A percentile compares a stretch with the other conserved stretches of the same genome.
phyloP scores from a whole-genome alignment of 2,113 vertebrate genomes.

The Solea senegalensis region DNA sequence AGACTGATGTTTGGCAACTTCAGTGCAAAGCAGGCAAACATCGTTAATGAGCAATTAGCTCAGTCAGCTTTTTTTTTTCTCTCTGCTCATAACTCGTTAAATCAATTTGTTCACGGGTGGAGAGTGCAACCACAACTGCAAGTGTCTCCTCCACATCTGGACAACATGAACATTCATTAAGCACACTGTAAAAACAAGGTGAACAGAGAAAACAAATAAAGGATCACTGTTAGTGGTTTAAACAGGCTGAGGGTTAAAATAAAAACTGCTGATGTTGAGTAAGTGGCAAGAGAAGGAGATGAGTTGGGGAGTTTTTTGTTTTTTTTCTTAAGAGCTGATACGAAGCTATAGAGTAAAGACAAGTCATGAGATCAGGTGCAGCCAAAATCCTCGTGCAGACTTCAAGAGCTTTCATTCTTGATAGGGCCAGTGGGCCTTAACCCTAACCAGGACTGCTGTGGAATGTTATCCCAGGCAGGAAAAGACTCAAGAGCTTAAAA shows the following conservation, averaged over 20 bases:
- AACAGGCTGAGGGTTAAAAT: neutral
- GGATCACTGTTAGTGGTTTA: neutral
- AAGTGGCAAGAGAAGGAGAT: neutral
- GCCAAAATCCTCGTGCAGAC: neutral
- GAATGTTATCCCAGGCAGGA: conserved; percentile 8
- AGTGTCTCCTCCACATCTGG: conserved; percentile 60
- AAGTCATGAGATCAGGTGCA: conserved; percentile 10
- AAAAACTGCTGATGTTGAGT: neutral
- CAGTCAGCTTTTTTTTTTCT: conserved; percentile 15
- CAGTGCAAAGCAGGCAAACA: conserved; percentile 18
- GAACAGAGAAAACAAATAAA: conserved; percentile 22
- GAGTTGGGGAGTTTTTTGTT: neutral
- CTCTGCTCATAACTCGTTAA: conserved; percentile 40
- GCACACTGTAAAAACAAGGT: neutral
- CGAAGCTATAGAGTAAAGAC: neutral
- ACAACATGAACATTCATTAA: conserved; percentile 2
- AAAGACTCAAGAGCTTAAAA: neutral
- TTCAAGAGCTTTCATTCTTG: neutral
- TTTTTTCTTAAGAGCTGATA: neutral
- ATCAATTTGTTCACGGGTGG: conserved; percentile 47
- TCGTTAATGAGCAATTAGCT: conserved; percentile 55
- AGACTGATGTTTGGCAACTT: conserved; percentile 9
- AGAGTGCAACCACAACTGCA: conserved; percentile 54
- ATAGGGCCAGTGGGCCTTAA: neutral
- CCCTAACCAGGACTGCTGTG: conserved; percentile 5